Evolutionary conservation across 2,888 invertebrate genomes (phyloP), one percentile per base, ranked within the genome.

Genomic region (Tachina grossa): DNA sequence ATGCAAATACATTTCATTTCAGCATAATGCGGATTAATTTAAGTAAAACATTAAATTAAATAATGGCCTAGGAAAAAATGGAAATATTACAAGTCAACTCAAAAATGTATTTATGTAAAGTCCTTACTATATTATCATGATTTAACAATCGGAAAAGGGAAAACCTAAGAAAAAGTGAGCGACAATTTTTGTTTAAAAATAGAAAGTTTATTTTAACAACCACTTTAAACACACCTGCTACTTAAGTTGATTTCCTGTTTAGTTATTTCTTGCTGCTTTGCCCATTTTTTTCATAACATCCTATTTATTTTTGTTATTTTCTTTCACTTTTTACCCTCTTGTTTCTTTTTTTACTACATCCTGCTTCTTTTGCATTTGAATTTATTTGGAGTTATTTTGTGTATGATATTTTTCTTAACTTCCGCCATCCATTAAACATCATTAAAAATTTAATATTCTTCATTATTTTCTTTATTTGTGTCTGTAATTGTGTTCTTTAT

Each of bases 381-480:
- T n/a, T 51, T 57, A 14, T 55, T 63, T 2, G 19, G 43, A 74
- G 51, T 59, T 69, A 61, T 63, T 47, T 72, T n/a, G 49, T 19
- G 57, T 65, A 57, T 55, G 0, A 10, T 41, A 59, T 63, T 72
- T 81, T 80, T 69, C 77, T 78, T 22, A 80, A 83, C 91, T 90
- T 91, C 91, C 91, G 91, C 89, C 89, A 88, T 91, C 90, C 91
- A 91, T 91, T 91, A 91, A 91, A 91, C 89, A 90, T 91, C 91
- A 91, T 91, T 91, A 91, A 91, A 91, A 91, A 91, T 91, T 91
- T 90, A 91, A 90, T 91, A 90, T 90, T 90, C 88, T 88, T 85
- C 87, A 87, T 87, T 88, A 87, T 88, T 87, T 87, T 84, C 84
- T 87, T 86, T 83, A 77, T 85, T 76, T 69, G 68, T 82, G 81